Conservation (phyloP, 2,113 vertebrate genomes). For the Sclerurus mexicanus region DNA sequence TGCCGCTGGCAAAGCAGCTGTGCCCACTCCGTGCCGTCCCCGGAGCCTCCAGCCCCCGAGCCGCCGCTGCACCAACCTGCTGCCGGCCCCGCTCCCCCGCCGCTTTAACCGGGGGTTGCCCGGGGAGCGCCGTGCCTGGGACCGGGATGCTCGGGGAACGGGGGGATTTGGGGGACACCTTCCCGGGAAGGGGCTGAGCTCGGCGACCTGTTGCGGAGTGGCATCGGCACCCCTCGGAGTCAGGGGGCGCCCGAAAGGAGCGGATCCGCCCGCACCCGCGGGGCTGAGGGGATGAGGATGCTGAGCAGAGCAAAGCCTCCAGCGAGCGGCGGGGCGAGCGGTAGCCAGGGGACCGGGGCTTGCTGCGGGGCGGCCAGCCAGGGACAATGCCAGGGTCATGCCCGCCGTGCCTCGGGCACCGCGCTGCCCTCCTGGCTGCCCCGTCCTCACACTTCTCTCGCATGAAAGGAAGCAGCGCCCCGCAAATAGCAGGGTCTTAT, state of each 20-base stretch:
- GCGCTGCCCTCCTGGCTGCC: neutral
- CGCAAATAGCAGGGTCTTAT: constrained; percentile 68
- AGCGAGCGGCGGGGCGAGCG: neutral
- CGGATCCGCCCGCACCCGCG: neutral
- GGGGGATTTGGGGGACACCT: neutral
- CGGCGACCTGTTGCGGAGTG: neutral
- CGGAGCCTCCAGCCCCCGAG: neutral
- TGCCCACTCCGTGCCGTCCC: too few species aligned
- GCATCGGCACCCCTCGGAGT: neutral
- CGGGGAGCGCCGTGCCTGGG: neutral
- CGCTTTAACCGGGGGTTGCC: neutral
- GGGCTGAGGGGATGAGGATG: neutral
- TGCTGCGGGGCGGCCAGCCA: neutral
- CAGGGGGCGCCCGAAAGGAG: neutral
- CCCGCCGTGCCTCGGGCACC: neutral
- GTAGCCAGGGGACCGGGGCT: neutral
- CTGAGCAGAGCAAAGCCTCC: neutral
- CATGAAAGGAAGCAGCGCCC: constrained; percentile 29
- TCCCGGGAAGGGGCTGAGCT: neutral
- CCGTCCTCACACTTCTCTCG: neutral
- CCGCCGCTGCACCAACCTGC: neutral
- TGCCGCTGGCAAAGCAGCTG: neutral
- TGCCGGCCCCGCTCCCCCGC: neutral
- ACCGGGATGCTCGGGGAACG: neutral
- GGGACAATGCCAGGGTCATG: neutral